Evolutionary conservation across 1,140 invertebrate species (phyloP).

Genomic region (Drosophila ercepeae): DNA sequence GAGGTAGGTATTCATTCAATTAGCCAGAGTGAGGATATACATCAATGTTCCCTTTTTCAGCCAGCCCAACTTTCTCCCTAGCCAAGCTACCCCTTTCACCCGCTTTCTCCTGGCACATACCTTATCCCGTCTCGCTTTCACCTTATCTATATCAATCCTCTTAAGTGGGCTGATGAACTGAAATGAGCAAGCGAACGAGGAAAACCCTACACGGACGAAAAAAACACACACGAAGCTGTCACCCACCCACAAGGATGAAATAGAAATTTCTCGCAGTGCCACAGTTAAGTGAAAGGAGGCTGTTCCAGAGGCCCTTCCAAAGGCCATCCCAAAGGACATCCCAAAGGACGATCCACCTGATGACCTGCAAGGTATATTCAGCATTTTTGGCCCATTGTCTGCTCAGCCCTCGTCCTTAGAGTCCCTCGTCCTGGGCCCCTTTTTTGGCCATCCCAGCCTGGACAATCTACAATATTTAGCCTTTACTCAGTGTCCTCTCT

Average conservation of each 20-base stretch:
- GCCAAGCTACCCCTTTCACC: neutral
- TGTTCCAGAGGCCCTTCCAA: too few relatives aligned
- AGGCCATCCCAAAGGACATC: too few relatives aligned
- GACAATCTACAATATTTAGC: conserved; percentile 50
- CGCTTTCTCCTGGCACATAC: too few relatives aligned
- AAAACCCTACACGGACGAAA: conserved; percentile 1
- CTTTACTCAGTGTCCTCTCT: neutral
- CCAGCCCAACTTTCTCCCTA: conserved; percentile 6
- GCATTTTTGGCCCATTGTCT: conserved; percentile 59
- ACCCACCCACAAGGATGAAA: neutral
- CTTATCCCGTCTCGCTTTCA: neutral
- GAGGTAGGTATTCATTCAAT: conserved; percentile 54
- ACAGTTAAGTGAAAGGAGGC: neutral
- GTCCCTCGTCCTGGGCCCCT: too few relatives aligned
- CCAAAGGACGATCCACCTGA: conserved; percentile 24
- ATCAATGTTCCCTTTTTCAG: conserved; percentile 44
- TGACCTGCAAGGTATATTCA: conserved; percentile 57
- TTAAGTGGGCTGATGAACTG: conserved; percentile 27
- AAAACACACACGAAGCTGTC: too few relatives aligned
- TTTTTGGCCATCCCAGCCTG: too few relatives aligned
- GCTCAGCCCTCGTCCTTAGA: too few relatives aligned
- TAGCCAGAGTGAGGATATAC: conserved; percentile 71
- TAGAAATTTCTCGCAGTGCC: neutral
- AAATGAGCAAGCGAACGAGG: conserved; percentile 16
- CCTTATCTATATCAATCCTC: neutral